Evolutionary conservation across 2,888 invertebrate genomes (phyloP).

Genomic region (Dermolepida albohirtum): DNA sequence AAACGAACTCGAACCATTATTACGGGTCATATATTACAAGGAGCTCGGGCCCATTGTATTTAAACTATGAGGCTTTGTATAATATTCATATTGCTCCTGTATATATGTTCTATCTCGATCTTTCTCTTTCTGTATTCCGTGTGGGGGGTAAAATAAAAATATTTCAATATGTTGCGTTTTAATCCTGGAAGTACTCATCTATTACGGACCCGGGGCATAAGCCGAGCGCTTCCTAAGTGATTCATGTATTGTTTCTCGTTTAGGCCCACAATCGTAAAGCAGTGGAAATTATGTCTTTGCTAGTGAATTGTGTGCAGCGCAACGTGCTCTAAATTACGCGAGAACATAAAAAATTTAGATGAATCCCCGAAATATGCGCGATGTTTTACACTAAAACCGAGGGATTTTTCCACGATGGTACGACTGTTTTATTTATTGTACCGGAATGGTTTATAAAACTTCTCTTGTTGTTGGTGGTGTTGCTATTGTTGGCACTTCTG

Average conservation of each 20-base stretch:
- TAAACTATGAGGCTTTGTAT: constrained; percentile 58
- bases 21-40: constrained; percentile 55
- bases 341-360: constrained; percentile 49
- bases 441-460: constrained; percentile 35
- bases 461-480: constrained; percentile 22
- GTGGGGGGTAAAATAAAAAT: constrained; percentile 61
- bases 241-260: constrained; percentile 66
- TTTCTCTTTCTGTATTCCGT: constrained; percentile 8
- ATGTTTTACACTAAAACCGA: constrained; percentile 40
- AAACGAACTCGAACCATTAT: constrained; percentile 52
- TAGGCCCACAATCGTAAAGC: constrained; percentile 63
- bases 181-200: constrained; percentile 66
- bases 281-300: constrained; percentile 64
- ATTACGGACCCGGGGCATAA: constrained; percentile 56
- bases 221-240: constrained; percentile 59
- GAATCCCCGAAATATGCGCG: constrained; percentile 46
- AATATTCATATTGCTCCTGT: constrained; percentile 56
- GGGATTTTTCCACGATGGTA: constrained; percentile 40
- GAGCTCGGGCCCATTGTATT: constrained; percentile 53
- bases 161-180: constrained; percentile 66
- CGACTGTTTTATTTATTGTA: constrained; percentile 36
- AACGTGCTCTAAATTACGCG: constrained; percentile 49
- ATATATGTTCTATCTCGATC: constrained; percentile 11
- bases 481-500: constrained; percentile 11
- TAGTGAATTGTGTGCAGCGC: constrained; percentile 52